These are phyloP conservation scores for Xanthia togata DNA, from an alignment of 2,888 invertebrate genomes.

Conservation along the genomic window DNA sequence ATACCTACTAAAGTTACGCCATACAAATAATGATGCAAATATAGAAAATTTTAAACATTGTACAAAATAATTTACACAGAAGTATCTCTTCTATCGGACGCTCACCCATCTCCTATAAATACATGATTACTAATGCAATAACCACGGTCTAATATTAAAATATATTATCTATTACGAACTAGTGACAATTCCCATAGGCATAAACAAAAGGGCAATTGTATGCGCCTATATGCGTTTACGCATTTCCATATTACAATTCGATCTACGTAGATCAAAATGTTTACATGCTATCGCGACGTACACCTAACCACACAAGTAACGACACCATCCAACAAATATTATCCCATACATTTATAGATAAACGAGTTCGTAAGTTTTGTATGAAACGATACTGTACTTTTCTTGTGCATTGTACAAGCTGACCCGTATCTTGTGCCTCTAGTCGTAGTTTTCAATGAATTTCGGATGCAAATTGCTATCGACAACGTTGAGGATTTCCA, in stretches of 20 bases:
- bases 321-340: constrained; percentile 54
- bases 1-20: constrained; percentile 72
- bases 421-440: constrained; percentile 63
- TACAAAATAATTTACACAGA: constrained; percentile 88
- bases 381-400: constrained; percentile 46
- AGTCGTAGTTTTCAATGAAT: constrained; percentile 56
- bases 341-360: constrained; percentile 46
- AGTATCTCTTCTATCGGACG: constrained; percentile 70
- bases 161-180: constrained; percentile 73
- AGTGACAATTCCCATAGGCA: constrained; percentile 72
- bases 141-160: constrained; percentile 75
- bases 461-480: constrained; percentile 25
- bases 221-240: constrained; percentile 68
- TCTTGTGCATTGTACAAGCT: constrained; percentile 47
- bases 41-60: constrained; percentile 81
- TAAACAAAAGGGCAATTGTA: constrained; percentile 65
- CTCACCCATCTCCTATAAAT: constrained; percentile 72
- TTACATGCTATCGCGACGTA: constrained; percentile 53
- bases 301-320: constrained; percentile 56
- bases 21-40: constrained; percentile 83
- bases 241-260: constrained; percentile 60
- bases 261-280: constrained; percentile 62
- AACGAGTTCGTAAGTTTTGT: constrained; percentile 43
- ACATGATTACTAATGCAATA: constrained; percentile 77
- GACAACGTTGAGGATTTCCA: constrained; percentile 36